phyloP scores from a whole-genome alignment of 2,888 invertebrate genomes.

The Conus canariensis region DNA sequence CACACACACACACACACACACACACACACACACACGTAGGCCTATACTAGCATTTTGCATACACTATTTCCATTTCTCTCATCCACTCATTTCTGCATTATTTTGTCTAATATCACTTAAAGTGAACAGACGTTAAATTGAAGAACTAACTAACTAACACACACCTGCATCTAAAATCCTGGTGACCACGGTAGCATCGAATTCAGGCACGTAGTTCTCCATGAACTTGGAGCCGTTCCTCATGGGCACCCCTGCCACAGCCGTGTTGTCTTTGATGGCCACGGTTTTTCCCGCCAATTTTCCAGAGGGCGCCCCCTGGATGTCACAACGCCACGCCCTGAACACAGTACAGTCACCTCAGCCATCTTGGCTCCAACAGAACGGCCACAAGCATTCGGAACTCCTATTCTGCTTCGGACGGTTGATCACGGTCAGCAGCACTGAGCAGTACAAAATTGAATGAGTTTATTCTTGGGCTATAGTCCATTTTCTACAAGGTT shows the following conservation, averaged over 20 bases:
- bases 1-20: no score
- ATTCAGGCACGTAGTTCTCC: conserved; percentile 71
- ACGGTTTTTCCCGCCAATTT: conserved; percentile 69
- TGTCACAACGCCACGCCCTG: conserved; percentile 72
- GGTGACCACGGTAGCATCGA: conserved; percentile 73
- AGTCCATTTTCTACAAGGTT: no score
- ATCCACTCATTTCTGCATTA: no score
- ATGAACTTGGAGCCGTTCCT: conserved; percentile 66
- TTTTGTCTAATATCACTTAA: no score
- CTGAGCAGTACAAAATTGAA: neutral
- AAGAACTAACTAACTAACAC: no score
- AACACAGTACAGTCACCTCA: neutral
- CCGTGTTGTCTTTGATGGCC: conserved; percentile 72
- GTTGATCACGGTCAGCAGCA: neutral
- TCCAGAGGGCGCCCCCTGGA: conserved; percentile 65
- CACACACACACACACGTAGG: no score
- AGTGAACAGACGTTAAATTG: no score
- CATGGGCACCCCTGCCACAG: conserved; percentile 75
- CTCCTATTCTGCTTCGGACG: neutral
- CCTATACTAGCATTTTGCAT: no score
- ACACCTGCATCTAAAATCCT: conserved; percentile 72
- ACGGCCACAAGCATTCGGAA: neutral
- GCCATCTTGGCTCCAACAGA: neutral
- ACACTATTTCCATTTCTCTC: no score
- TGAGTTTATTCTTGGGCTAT: no score